Percentiles rank a stretch among this genome's conserved stretches.
Evolutionary conservation across 2,797 vertebrate genomes (phyloP).

Genomic region (Neosalanx taihuensis): DNA sequence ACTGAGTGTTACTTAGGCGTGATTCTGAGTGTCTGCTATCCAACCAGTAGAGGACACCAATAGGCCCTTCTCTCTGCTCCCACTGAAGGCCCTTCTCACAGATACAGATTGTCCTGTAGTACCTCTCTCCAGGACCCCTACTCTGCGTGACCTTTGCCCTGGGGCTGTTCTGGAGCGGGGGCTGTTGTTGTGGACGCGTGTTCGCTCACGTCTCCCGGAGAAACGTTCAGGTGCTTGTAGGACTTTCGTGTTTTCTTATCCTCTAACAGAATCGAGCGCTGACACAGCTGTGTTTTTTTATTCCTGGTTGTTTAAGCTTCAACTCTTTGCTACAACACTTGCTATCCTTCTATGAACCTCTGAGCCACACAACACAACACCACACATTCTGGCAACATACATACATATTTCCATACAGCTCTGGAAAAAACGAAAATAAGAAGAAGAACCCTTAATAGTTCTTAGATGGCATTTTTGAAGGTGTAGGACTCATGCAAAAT

Average conservation of each 20-base stretch:
- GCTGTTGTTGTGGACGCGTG: conserved; percentile 43
- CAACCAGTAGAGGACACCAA: conserved; percentile 15
- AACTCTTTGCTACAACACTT: conserved; percentile 17
- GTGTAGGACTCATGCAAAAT: too few species aligned
- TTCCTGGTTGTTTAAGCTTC: conserved; percentile 38
- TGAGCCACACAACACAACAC: background rate
- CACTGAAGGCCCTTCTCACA: conserved; percentile 28
- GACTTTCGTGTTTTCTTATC: conserved; percentile 15
- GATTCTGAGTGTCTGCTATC: too few species aligned
- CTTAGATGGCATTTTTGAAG: too few species aligned
- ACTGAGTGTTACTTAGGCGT: too few species aligned
- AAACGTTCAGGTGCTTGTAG: conserved; percentile 32
- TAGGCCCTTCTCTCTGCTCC: conserved; percentile 16
- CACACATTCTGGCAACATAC: background rate
- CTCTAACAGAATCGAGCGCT: background rate
- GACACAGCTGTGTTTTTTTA: conserved; percentile 64
- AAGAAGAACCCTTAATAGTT: too few species aligned
- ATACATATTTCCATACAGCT: background rate
- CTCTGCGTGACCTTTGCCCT: conserved; percentile 50
- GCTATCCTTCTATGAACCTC: conserved; percentile 13
- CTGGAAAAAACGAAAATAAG: too few species aligned
- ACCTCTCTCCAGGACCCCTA: conserved; percentile 36
- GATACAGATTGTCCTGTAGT: conserved; percentile 29
- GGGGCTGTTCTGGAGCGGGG: background rate
- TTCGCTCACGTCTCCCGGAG: conserved; percentile 55